A percentile compares a stretch with the other conserved stretches of the same genome.
phyloP scores from a whole-genome alignment of 2,113 vertebrate species.

The Nothoprocta pentlandii region DNA sequence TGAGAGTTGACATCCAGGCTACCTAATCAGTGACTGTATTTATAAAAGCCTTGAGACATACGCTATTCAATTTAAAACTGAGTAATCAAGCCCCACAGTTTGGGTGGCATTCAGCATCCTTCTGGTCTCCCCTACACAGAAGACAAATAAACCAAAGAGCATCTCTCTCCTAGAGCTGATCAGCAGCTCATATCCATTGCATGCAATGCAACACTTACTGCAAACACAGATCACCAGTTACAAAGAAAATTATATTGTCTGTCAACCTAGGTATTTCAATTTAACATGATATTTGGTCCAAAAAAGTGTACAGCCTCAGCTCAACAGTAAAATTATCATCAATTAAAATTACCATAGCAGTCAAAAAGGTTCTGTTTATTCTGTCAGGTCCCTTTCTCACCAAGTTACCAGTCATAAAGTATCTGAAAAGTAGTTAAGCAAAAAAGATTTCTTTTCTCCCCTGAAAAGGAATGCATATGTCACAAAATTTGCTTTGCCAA shows the following conservation, averaged over 20 bases:
- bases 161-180: neutral
- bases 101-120: neutral
- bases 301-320: neutral
- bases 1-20: neutral
- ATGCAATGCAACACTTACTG: neutral
- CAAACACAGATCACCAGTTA: neutral
- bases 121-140: neutral
- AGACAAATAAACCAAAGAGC: neutral
- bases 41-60: neutral
- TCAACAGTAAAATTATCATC: neutral
- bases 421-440: neutral
- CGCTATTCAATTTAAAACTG: neutral
- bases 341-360: neutral
- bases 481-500: neutral
- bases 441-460: neutral
- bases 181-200: neutral
- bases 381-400: neutral
- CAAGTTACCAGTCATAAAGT: accelerated
- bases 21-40: neutral
- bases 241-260: neutral
- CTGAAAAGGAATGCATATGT: neutral
- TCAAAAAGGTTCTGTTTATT: neutral
- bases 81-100: neutral
- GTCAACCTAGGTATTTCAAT: no score
- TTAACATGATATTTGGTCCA: neutral